These are phyloP conservation scores for Drosophila hawaiiensis DNA, from an alignment of 2,888 invertebrate species.

Conservation along the genomic window DNA sequence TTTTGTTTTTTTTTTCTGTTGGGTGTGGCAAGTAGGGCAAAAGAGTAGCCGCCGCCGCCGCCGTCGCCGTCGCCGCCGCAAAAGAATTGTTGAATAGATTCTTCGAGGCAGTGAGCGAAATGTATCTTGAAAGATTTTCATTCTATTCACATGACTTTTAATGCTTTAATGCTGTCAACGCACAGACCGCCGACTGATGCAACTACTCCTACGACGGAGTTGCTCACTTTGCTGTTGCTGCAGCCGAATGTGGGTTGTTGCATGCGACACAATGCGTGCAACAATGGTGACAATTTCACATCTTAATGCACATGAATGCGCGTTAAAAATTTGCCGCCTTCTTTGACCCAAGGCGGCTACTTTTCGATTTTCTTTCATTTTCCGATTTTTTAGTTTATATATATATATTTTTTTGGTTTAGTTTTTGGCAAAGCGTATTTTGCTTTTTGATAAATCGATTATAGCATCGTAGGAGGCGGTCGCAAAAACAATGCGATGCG, in stretches of 20 bases:
- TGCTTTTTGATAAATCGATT: constrained; percentile 82
- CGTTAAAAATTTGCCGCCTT: constrained; percentile 64
- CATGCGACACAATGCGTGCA: constrained; percentile 52
- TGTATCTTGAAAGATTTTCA: constrained; percentile 16
- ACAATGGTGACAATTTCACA: constrained; percentile 83
- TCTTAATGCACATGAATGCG: constrained; percentile 81
- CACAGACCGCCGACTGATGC: constrained; percentile 57
- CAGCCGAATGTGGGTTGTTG: constrained; percentile 54
- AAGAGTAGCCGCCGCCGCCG: constrained; percentile 6
- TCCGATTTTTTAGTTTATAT: constrained; percentile 3
- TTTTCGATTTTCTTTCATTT: constrained; percentile 37
- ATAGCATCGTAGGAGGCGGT: constrained; percentile 76
- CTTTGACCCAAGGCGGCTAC: constrained; percentile 57
- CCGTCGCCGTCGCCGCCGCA: constrained; percentile 3
- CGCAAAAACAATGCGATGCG: constrained; percentile 63
- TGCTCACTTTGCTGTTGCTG: constrained; percentile 63
- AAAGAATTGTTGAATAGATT: constrained; percentile 25
- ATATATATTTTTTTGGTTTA: constrained; percentile 22
- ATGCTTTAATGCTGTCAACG: constrained; percentile 77
- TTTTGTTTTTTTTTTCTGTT: constrained; percentile 37
- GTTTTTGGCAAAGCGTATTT: constrained; percentile 70
- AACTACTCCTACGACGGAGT: constrained; percentile 7
- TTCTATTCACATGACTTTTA: constrained; percentile 55
- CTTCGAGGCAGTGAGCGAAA: constrained; percentile 1
- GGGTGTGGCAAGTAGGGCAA: constrained; percentile 70